Base-by-base conservation (phyloP, 1,140 invertebrate species). In the Pygmarrhopalites habei region DNA sequence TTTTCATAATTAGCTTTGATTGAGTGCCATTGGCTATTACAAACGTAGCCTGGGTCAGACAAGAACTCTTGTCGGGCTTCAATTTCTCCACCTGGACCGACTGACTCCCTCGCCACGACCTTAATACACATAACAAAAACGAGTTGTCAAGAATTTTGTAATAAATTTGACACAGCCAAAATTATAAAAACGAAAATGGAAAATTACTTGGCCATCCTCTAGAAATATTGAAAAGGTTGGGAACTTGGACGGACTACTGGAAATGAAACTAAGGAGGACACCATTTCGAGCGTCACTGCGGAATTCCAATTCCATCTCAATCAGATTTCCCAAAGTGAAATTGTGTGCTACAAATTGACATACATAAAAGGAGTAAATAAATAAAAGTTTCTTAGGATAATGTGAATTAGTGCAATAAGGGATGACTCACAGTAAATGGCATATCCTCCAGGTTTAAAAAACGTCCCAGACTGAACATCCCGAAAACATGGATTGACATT, bases 1-100 rank as follows among this genome's bases (percentile, higher is more conserved):
- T 82, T 82, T 5, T 84, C 82, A 70, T 88, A 87, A 5, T 83
- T 78, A 0, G 86, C 90, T 51, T 83, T 82, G 17, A 93, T 83
- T 60, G 81, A 82, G 74, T 95, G 92, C 92, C 92, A 95, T 69
- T 83, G 81, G 67, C 90, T 90, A 76, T 94, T 88, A 76, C 91
- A 95, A 2, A 89, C 60, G 53, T 46, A 60, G 68, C 58, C 49
- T 12, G 51, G 35, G 12, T 52, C 44, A 26, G 46, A 35, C 2
- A 29, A n/a, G 49, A 63, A 57, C 19, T 62, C 49, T 21, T 47
- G 60, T 10, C 46, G 47, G 55, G 68, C 68, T 35, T 35, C 32
- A 35, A 7, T 5, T 53, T 61, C 59, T n/a, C 60, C 60, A 2
- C 63, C 60, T 0, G 17, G n/a, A 29, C 55, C 44, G 4, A 30